phyloP scores from a whole-genome alignment of 2,797 vertebrate genomes.

The Pipistrellus pygmaeus region DNA sequence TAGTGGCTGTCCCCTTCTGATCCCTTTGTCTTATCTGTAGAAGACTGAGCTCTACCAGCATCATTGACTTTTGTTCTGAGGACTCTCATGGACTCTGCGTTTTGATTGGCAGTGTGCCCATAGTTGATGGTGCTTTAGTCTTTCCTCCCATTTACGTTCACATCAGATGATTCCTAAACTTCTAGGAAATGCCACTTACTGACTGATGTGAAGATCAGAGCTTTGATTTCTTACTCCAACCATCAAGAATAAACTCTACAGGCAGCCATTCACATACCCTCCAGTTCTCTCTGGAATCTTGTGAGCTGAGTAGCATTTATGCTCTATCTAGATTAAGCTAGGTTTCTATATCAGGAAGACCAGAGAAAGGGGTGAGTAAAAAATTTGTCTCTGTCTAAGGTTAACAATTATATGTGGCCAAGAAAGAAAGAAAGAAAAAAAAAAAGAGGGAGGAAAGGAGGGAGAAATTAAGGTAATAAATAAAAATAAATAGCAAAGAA shows the following conservation, averaged over 20 bases:
- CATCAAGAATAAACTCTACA: not conserved
- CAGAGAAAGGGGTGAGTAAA: not conserved
- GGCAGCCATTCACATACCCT: not conserved
- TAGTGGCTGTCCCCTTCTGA: not conserved
- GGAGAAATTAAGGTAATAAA: too few relatives aligned
- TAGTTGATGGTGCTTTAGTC: not conserved
- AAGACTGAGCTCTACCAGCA: not conserved
- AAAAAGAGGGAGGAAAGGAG: fast-evolving
- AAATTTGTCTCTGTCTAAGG: not conserved
- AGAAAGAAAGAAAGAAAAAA: not conserved
- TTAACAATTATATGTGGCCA: not conserved
- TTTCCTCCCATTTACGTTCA: not conserved
- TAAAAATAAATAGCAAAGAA: not conserved
- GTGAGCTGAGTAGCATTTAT: not conserved
- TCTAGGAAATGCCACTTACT: not conserved
- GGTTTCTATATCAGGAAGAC: not conserved
- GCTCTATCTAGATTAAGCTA: not conserved
- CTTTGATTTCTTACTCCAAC: not conserved
- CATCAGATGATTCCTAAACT: not conserved
- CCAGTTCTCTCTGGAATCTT: not conserved
- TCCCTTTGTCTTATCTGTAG: not conserved
- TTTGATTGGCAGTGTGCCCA: not conserved
- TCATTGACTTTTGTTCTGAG: not conserved
- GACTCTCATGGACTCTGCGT: not conserved
- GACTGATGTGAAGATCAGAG: not conserved